A percentile compares a stretch with the other conserved stretches of the same genome.
These are phyloP conservation scores for Nyctibius bracteatus DNA, from an alignment of 2,113 vertebrate genomes.

Conservation along the genomic window DNA sequence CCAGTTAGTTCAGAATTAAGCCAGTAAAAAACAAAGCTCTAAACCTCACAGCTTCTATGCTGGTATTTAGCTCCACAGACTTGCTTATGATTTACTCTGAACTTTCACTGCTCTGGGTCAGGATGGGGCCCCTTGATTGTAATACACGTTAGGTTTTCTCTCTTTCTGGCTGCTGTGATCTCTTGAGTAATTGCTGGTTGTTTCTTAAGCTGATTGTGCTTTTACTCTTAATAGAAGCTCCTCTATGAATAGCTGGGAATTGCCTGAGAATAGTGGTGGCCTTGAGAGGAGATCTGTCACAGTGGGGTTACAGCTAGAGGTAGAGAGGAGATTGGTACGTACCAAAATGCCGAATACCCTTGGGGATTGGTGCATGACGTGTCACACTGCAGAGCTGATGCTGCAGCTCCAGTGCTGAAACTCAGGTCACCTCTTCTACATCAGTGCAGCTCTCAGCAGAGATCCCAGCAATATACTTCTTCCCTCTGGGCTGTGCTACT, in stretches of 20 bases:
- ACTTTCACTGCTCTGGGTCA: background rate
- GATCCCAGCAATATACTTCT: background rate
- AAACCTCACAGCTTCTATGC: background rate
- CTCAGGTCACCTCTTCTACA: background rate
- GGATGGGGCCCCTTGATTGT: background rate
- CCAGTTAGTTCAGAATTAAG: background rate
- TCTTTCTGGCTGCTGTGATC: conserved; percentile 39
- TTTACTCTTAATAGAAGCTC: conserved; percentile 66
- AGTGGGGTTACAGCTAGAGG: background rate
- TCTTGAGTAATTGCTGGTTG: conserved; percentile 55
- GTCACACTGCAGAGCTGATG: background rate
- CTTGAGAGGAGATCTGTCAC: background rate
- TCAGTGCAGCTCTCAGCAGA: background rate
- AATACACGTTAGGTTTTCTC: background rate
- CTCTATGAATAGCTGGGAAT: conserved; percentile 59
- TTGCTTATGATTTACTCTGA: background rate
- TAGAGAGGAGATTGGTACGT: background rate
- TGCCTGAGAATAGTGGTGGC: background rate
- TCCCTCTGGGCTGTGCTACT: background rate
- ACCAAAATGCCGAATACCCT: background rate
- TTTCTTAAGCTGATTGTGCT: conserved; percentile 69
- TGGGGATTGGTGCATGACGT: background rate
- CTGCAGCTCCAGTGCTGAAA: background rate
- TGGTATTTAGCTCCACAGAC: background rate
- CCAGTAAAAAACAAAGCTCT: background rate